Percentiles rank a stretch among this genome's conserved stretches.
Conservation (phyloP, 2,888 invertebrate species). For the Dryomyza anilis region DNA sequence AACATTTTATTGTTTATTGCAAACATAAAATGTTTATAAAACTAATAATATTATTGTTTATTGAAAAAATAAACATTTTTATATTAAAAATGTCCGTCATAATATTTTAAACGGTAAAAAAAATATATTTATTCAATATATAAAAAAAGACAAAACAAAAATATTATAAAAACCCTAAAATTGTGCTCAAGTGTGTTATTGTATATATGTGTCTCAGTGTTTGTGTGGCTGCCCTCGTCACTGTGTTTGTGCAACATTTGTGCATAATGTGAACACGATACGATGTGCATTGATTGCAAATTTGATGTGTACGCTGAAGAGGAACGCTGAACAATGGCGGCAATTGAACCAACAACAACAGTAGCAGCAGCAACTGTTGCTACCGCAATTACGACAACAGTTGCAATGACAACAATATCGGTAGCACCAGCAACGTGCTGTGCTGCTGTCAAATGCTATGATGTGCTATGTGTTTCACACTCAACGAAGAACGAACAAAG, state of each 20-base stretch:
- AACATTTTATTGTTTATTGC: too few relatives aligned
- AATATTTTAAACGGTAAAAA: too few relatives aligned
- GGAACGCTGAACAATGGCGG: not conserved
- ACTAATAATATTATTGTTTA: too few relatives aligned
- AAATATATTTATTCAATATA: too few relatives aligned
- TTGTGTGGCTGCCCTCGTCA: not conserved
- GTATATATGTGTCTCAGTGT: slow-evolving; percentile 2
- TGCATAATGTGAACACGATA: too few relatives aligned
- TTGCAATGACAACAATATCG: not conserved
- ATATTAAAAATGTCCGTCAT: too few relatives aligned
- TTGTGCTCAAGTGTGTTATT: slow-evolving; percentile 11
- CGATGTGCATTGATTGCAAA: not conserved
- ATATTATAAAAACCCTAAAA: too few relatives aligned
- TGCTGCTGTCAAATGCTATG: too few relatives aligned
- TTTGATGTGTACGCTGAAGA: not conserved
- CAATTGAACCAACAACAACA: not conserved
- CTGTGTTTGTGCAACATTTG: not conserved
- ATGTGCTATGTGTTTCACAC: not conserved
- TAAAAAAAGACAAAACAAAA: too few relatives aligned
- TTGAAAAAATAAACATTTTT: too few relatives aligned
- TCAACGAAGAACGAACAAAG: not conserved
- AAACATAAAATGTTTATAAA: too few relatives aligned
- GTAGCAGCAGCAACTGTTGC: not conserved
- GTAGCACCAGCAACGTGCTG: too few relatives aligned
- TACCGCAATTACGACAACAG: not conserved